Conservation (phyloP, 2,113 vertebrate species). For the Orcinus orca region DNA sequence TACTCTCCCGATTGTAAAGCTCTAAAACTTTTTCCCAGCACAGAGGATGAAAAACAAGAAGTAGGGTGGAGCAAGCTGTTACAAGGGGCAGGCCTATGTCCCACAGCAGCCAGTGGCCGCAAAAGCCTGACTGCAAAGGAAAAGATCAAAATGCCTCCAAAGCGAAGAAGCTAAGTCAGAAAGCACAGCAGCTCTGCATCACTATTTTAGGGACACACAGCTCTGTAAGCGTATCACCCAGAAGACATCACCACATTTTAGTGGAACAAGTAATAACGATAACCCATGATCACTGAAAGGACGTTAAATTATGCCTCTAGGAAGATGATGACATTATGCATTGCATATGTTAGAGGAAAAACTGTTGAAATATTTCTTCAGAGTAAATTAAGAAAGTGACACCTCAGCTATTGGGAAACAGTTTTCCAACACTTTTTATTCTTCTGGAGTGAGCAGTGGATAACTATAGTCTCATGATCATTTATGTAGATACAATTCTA, state of each 20-base stretch:
- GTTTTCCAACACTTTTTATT: background rate
- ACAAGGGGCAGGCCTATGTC: background rate
- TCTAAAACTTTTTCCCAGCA: background rate
- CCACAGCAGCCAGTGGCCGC: background rate
- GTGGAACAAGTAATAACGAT: background rate
- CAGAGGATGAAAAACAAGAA: background rate
- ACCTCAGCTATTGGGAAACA: background rate
- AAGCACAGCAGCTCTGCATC: too few relatives aligned
- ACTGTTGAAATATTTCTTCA: background rate
- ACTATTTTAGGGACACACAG: background rate
- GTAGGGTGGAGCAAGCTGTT: too few relatives aligned
- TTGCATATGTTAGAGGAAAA: background rate
- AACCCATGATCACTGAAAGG: background rate
- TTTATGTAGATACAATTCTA: background rate
- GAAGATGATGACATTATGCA: background rate
- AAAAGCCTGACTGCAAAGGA: background rate
- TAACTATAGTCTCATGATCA: background rate
- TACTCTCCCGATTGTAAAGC: background rate
- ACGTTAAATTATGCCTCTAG: background rate
- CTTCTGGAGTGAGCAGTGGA: background rate
- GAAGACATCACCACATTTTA: background rate
- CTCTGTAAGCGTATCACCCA: background rate
- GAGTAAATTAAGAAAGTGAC: background rate
- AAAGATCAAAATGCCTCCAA: background rate
- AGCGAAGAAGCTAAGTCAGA: background rate